Evolutionary conservation across 2,888 invertebrate species (phyloP).

Genomic region (Amiota communis): DNA sequence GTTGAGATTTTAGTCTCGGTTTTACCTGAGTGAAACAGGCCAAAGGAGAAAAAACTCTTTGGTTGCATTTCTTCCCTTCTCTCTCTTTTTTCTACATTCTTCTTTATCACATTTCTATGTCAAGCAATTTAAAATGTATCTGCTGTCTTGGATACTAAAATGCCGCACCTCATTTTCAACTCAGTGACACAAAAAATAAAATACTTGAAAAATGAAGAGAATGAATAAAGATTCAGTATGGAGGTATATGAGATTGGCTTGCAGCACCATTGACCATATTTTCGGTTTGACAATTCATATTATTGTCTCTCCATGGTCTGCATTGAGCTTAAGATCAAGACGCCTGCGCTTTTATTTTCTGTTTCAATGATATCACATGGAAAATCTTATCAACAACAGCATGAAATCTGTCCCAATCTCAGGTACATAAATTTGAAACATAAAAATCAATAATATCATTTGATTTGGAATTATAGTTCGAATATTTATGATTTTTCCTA

Average conservation of each 20-base stretch:
- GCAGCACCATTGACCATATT: conserved; percentile 8
- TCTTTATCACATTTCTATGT: background rate
- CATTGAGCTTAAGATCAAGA: conserved; percentile 12
- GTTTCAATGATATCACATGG: no score
- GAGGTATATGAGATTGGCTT: conserved; percentile 10
- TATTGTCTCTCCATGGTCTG: conserved; percentile 1
- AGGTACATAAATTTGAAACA: no score
- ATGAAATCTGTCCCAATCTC: no score
- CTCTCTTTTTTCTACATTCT: background rate
- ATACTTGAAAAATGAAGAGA: background rate
- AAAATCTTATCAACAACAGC: no score
- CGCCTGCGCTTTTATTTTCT: conserved; percentile 18
- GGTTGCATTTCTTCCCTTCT: no score
- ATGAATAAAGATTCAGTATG: background rate
- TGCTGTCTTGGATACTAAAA: background rate
- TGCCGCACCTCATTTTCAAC: conserved; percentile 22
- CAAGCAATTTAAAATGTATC: background rate
- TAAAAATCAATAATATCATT: background rate
- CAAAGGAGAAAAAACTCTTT: no score
- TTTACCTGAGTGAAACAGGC: no score
- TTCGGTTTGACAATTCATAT: background rate
- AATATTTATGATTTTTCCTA: conserved; percentile 4
- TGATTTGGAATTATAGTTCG: background rate
- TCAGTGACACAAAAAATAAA: conserved; percentile 14
- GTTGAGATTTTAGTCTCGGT: no score